phyloP scores from a whole-genome alignment of 1,140 invertebrate genomes.

The Dinothrombium tinctorium region DNA sequence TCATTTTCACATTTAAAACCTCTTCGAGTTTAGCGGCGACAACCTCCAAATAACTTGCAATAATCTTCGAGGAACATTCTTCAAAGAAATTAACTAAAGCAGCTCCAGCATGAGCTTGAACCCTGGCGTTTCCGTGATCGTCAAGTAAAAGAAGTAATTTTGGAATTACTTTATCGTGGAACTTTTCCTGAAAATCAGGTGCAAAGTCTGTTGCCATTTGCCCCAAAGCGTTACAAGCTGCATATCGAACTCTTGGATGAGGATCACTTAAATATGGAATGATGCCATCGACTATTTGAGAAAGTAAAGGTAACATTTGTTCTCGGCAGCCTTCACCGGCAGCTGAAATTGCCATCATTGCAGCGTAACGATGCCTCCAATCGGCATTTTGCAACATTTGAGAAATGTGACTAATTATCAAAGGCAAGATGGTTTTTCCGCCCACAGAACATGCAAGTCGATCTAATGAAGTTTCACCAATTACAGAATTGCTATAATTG shows the following conservation, averaged over 20 bases:
- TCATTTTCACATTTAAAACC: conserved; percentile 75
- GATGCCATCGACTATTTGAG: conserved; percentile 68
- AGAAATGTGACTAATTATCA: conserved; percentile 51
- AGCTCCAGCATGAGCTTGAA: conserved; percentile 55
- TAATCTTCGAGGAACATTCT: conserved; percentile 83
- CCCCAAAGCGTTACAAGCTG: conserved; percentile 94
- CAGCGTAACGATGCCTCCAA: conserved; percentile 49
- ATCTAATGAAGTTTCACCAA: conserved; percentile 87
- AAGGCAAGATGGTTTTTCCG: conserved; percentile 78
- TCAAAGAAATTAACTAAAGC: conserved; percentile 98
- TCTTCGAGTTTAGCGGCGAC: conserved; percentile 76
- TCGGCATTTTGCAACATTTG: conserved; percentile 41
- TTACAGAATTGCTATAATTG: conserved; percentile 52
- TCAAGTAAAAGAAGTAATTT: conserved; percentile 70
- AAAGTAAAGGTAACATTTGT: conserved; percentile 82
- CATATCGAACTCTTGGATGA: conserved; percentile 82
- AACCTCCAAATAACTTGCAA: conserved; percentile 64
- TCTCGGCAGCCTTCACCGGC: conserved; percentile 94
- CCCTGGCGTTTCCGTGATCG: conserved; percentile 69
- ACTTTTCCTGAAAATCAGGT: conserved; percentile 88
- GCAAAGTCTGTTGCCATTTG: conserved; percentile 99
- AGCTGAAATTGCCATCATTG: conserved; percentile 91
- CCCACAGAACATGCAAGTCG: conserved; percentile 82
- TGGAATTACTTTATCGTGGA: conserved; percentile 75
- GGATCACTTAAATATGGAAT: conserved; percentile 65